Percentiles rank a stretch among this genome's conserved stretches.
Conservation (phyloP, 2,888 invertebrate genomes). For the Anarsia innoxiella region DNA sequence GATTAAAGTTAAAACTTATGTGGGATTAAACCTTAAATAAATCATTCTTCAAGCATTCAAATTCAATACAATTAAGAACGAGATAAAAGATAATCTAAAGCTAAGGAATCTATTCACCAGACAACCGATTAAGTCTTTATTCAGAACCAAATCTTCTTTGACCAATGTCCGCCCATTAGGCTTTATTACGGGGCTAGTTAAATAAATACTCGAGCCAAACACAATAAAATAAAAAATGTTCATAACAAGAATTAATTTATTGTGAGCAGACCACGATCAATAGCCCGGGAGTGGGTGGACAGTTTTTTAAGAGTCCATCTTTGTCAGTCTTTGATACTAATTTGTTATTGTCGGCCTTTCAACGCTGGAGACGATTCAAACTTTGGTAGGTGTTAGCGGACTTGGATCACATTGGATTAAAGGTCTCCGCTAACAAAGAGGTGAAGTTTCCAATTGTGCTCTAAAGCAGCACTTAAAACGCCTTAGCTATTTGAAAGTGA, state of each 20-base stretch:
- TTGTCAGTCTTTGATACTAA: slow-evolving; percentile 73
- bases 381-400: slow-evolving; percentile 56
- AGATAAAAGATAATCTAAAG: too few species aligned
- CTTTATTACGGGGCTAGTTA: slow-evolving; percentile 47
- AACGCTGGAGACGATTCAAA: slow-evolving; percentile 63
- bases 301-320: slow-evolving; percentile 73
- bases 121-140: slow-evolving; percentile 22
- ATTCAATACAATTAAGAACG: too few species aligned
- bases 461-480: slow-evolving; percentile 4
- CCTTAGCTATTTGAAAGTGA: too few species aligned
- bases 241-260: slow-evolving; percentile 74
- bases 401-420: slow-evolving; percentile 42
- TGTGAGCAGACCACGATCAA: slow-evolving; percentile 65
- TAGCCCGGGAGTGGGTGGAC: slow-evolving; percentile 71
- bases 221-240: slow-evolving; percentile 69
- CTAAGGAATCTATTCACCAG: slow-evolving; percentile 23
- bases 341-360: slow-evolving; percentile 72
- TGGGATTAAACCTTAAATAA: too few species aligned
- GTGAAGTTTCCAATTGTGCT: slow-evolving; percentile 7
- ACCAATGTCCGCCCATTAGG: slow-evolving; percentile 67
- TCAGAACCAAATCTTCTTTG: slow-evolving; percentile 46
- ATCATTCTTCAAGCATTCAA: too few species aligned
- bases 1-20: too few species aligned
- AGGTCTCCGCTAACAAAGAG: slow-evolving; percentile 18
- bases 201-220: slow-evolving; percentile 56